Percentiles rank a stretch among this genome's conserved stretches.
phyloP scores from a whole-genome alignment of 1,140 invertebrate genomes.

The Temnothorax curvispinosus region DNA sequence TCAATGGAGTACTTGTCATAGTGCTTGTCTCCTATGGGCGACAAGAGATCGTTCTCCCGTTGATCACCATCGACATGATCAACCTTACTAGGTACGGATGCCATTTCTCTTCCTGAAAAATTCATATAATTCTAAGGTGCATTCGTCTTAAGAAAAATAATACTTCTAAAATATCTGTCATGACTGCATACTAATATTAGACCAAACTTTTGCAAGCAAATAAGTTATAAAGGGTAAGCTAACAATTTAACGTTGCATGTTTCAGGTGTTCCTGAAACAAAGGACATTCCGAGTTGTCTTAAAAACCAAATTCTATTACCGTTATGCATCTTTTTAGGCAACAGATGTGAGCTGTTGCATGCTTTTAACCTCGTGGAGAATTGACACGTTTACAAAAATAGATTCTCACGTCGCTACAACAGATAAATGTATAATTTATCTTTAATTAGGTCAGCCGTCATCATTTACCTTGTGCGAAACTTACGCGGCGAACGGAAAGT shows the following conservation, averaged over 20 bases:
- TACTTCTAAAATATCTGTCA: not conserved
- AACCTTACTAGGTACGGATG: slow-evolving; percentile 27
- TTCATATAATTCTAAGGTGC: not conserved
- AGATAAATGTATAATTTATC: not conserved
- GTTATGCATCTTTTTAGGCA: not conserved
- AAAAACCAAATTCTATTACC: not conserved
- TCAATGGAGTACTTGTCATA: slow-evolving; percentile 40
- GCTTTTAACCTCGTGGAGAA: slow-evolving; percentile 33
- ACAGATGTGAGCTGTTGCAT: not conserved
- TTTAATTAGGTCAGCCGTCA: not conserved
- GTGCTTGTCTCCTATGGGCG: slow-evolving; percentile 37
- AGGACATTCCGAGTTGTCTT: not conserved
- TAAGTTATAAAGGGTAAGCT: not conserved
- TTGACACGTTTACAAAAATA: not conserved
- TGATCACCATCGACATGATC: slow-evolving; percentile 29
- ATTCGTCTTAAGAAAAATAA: not conserved
- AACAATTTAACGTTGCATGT: not conserved
- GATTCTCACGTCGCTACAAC: not conserved
- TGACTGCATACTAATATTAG: not conserved
- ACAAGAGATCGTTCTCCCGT: not conserved
- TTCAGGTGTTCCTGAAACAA: not conserved
- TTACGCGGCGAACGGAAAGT: slow-evolving; percentile 25
- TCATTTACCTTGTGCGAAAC: not conserved
- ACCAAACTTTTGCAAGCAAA: not conserved
- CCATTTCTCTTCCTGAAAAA: slow-evolving; percentile 56